Percentiles rank a stretch among this genome's conserved stretches.
These are phyloP conservation scores for Drosophila greeni DNA, from an alignment of 2,888 invertebrate genomes.

Conservation along the genomic window DNA sequence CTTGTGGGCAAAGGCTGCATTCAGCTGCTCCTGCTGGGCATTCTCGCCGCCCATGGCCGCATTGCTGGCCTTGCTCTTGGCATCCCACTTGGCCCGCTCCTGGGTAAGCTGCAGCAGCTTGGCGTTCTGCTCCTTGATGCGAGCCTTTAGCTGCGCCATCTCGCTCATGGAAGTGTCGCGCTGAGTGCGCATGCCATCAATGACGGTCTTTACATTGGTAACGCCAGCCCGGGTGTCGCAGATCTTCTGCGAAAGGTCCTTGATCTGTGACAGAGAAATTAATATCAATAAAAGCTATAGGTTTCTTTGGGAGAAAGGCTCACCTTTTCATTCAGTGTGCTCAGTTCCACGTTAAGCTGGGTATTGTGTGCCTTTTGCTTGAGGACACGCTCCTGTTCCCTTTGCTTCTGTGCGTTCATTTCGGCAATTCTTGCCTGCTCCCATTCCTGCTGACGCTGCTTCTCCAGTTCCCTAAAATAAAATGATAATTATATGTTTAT, in stretches of 20 bases:
- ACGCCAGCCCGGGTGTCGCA: slow-evolving; percentile 91
- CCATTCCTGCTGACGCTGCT: slow-evolving; percentile 97
- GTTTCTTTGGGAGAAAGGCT: not conserved
- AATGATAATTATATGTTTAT: too few relatives aligned
- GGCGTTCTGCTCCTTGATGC: slow-evolving; percentile 91
- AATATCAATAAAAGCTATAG: not conserved
- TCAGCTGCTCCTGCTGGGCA: slow-evolving; percentile 81
- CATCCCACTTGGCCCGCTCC: slow-evolving; percentile 89
- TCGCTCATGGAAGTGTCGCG: slow-evolving; percentile 93
- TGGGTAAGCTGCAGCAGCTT: slow-evolving; percentile 88
- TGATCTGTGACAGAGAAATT: slow-evolving; percentile 80
- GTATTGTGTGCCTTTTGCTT: slow-evolving; percentile 93
- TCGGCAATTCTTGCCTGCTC: slow-evolving; percentile 94
- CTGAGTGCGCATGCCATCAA: slow-evolving; percentile 96
- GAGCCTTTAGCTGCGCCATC: slow-evolving; percentile 89
- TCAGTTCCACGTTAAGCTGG: slow-evolving; percentile 88
- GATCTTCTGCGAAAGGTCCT: slow-evolving; percentile 89
- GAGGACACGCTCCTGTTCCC: slow-evolving; percentile 90
- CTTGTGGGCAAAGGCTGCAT: slow-evolving; percentile 84
- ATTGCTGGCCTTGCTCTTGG: slow-evolving; percentile 80
- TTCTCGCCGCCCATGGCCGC: slow-evolving; percentile 72
- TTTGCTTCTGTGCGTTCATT: slow-evolving; percentile 90
- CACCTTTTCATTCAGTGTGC: slow-evolving; percentile 80
- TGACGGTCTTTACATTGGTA: slow-evolving; percentile 94
- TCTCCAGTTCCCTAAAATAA: slow-evolving; percentile 89